Base-by-base conservation (phyloP, 2,113 vertebrate species). In the Vanacampus margaritifer region DNA sequence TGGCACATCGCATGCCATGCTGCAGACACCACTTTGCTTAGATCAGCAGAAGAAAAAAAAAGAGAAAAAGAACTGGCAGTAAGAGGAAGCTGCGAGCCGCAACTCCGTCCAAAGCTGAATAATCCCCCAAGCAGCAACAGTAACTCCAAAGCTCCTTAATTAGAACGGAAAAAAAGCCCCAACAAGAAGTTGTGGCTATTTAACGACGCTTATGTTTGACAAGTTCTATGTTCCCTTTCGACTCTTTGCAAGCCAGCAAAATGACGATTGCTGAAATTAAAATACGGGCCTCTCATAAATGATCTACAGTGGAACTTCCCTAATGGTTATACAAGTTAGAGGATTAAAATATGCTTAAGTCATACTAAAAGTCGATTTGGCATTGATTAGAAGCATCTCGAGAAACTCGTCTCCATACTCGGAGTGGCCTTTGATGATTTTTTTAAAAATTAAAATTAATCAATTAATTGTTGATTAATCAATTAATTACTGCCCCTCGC, bases 171-270 rank as follows among this genome's bases (percentile, higher is more conserved):
- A 58, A 64, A 64, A 50, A 48, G 26, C 28, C 9, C 10, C 45
- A 64, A 64, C 43, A 50, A 64, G 45, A 62, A 43, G 60, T 62
- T 62, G 60, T 35, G 48, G 68, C 54, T 54, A 32, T 57, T 70
- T 54, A 41, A 61, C n/a, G 48, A 28, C n/a, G 14, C 39, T 62
- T 43, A n/a, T 43, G 60, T 43, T 43, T 62, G 60, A 62, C 60
- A 62, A 62, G 39, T 26, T n/a, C 39, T 39, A 11, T 3, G 58
- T 62, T 50, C 16, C 10, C 26, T 46, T 64, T 12, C 48, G 45
- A 28, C 32, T 43, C n/a, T 46, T 0, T 0, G 58, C 26, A n/a
- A 46, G 37, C 39, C 43, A 63, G 37, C 3, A 21, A 32, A 65
- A 56, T 36, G 19, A 19, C 9, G 35, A 36, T n/a, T n/a, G 23